Percentiles rank a stretch among this genome's conserved stretches.
Conservation (phyloP, 2,888 invertebrate species). For the Drosophila percnosoma region DNA sequence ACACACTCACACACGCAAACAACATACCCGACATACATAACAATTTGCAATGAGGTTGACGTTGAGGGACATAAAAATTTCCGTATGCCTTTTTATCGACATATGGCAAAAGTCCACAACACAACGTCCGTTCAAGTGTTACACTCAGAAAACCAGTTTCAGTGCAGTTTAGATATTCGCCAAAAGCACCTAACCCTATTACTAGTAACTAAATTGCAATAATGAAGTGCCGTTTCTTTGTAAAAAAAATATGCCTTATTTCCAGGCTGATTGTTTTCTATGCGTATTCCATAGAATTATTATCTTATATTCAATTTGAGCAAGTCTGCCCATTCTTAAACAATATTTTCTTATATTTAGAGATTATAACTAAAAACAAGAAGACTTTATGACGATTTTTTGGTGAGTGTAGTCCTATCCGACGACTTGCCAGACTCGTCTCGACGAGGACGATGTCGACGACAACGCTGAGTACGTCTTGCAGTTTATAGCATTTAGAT, state of each 20-base stretch:
- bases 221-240: background rate
- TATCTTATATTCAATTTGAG: no score
- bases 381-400: background rate
- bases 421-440: slow-evolving; percentile 27
- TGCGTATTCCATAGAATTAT: no score
- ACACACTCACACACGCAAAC: slow-evolving; percentile 17
- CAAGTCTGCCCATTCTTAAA: background rate
- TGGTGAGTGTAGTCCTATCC: slow-evolving; percentile 23
- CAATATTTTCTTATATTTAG: background rate
- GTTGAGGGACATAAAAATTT: slow-evolving; percentile 81
- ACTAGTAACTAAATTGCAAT: background rate
- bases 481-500: slow-evolving; percentile 77
- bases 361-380: background rate
- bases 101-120: slow-evolving; percentile 47
- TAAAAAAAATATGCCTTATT: background rate
- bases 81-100: slow-evolving; percentile 74
- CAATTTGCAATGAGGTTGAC: slow-evolving; percentile 75
- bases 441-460: slow-evolving; percentile 17
- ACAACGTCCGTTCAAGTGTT: slow-evolving; percentile 44
- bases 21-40: slow-evolving; percentile 40
- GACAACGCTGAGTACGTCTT: slow-evolving; percentile 61
- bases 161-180: background rate
- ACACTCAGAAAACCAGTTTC: background rate
- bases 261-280: no score
- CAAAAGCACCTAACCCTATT: background rate